phyloP scores from a whole-genome alignment of 2,888 invertebrate genomes.

The Eristalis tenax region DNA sequence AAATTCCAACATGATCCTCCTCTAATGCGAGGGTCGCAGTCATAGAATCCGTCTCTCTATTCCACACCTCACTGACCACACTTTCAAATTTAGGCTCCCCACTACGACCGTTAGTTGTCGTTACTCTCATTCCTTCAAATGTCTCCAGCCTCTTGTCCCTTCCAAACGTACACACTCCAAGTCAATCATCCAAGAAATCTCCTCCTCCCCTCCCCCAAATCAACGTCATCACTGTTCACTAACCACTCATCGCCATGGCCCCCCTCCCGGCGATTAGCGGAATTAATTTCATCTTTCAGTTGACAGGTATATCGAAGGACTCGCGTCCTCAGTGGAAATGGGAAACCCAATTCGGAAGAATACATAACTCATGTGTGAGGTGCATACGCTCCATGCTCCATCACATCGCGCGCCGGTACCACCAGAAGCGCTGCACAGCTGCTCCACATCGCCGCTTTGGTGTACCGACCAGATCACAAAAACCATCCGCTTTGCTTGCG shows the following conservation, averaged over 20 bases:
- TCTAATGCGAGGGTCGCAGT: too few species aligned
- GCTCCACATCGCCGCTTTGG: slow-evolving; percentile 16
- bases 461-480: neutral
- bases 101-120: too few species aligned
- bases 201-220: neutral
- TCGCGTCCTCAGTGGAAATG: neutral
- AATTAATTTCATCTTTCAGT: slow-evolving; percentile 57
- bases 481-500: neutral
- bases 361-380: slow-evolving; percentile 37
- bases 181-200: neutral
- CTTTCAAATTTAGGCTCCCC: too few species aligned
- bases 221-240: neutral
- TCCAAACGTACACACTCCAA: neutral
- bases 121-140: too few species aligned
- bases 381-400: slow-evolving; percentile 26
- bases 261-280: slow-evolving; percentile 26
- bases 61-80: too few species aligned
- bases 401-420: slow-evolving; percentile 4
- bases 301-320: slow-evolving; percentile 20
- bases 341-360: slow-evolving; percentile 16
- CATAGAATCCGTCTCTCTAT: too few species aligned
- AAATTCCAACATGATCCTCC: too few species aligned
- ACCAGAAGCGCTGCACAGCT: slow-evolving; percentile 22
- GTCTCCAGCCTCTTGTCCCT: too few species aligned
- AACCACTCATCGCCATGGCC: slow-evolving; percentile 4